Evolutionary conservation across 1,140 invertebrate species (phyloP).

Genomic region (Armadillidium nasatum): DNA sequence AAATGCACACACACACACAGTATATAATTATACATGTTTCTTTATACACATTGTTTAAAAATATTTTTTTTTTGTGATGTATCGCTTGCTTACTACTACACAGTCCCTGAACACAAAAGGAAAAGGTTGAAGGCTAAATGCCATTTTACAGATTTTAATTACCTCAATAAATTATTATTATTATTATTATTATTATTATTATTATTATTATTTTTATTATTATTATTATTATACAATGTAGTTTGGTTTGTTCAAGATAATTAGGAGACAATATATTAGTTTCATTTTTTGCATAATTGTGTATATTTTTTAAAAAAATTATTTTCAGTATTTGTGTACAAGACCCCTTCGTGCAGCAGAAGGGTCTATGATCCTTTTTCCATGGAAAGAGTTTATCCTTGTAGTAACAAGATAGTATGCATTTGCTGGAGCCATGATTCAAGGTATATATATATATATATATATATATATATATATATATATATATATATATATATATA

Average conservation of each 20-base stretch:
- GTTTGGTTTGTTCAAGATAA: not conserved
- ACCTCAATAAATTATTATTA: not conserved
- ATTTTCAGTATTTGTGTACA: not conserved
- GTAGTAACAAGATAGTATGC: not conserved
- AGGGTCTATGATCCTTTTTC: not conserved
- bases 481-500: slow-evolving; percentile 10
- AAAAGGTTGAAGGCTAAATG: too few relatives aligned
- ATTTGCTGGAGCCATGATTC: not conserved
- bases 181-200: slow-evolving; percentile 8
- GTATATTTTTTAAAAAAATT: too few relatives aligned
- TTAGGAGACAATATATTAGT: not conserved
- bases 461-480: slow-evolving; percentile 15
- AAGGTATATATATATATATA: not conserved
- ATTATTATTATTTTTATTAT: not conserved
- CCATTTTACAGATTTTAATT: too few relatives aligned
- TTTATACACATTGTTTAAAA: too few relatives aligned
- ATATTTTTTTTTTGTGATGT: too few relatives aligned
- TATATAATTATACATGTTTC: too few relatives aligned
- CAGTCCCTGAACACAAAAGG: too few relatives aligned
- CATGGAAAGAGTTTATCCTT: not conserved
- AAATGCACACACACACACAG: too few relatives aligned
- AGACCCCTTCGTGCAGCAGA: not conserved
- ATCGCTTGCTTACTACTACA: too few relatives aligned
- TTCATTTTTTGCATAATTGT: not conserved
- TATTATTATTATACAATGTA: not conserved